phyloP scores from a whole-genome alignment of 92 coral and sea anemone species.

The Porites evermanni region DNA sequence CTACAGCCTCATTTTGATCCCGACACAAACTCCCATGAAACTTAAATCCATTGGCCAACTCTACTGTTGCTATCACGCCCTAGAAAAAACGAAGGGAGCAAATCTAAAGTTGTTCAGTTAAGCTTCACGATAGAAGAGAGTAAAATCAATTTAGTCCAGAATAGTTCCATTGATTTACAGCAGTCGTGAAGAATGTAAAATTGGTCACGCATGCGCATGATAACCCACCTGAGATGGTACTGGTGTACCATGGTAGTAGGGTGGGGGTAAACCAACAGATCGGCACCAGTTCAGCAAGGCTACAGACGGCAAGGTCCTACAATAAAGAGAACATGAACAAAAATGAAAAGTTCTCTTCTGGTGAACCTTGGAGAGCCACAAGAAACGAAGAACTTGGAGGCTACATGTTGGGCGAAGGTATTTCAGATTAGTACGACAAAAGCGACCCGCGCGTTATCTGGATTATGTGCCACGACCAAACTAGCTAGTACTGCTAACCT shows the following conservation, averaged over 20 bases:
- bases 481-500: too few species aligned
- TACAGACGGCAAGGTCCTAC: slow-evolving; percentile 46
- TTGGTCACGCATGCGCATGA: not conserved
- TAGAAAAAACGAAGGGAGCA: slow-evolving; percentile 1
- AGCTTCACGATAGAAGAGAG: not conserved
- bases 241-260: slow-evolving; percentile 43
- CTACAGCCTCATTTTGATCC: slow-evolving; percentile 76
- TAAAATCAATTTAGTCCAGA: not conserved
- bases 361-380: too few species aligned
- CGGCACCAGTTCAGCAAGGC: slow-evolving; percentile 61
- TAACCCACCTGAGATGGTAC: slow-evolving; percentile 55
- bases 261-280: slow-evolving; percentile 72
- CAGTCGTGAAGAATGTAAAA: too few species aligned
- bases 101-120: not conserved
- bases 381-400: too few species aligned
- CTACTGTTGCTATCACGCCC: slow-evolving; percentile 76
- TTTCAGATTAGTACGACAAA: too few species aligned
- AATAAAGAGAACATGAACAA: slow-evolving; percentile 3
- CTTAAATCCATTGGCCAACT: slow-evolving; percentile 77
- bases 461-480: too few species aligned
- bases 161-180: not conserved
- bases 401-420: too few species aligned
- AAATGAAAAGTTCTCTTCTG: not conserved
- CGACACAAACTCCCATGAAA: slow-evolving; percentile 65
- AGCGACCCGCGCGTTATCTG: too few species aligned